Percentiles rank a stretch among this genome's conserved stretches.
These are phyloP conservation scores for Ischnus inquisitorius DNA, from an alignment of 2,888 invertebrate genomes.

Conservation along the genomic window DNA sequence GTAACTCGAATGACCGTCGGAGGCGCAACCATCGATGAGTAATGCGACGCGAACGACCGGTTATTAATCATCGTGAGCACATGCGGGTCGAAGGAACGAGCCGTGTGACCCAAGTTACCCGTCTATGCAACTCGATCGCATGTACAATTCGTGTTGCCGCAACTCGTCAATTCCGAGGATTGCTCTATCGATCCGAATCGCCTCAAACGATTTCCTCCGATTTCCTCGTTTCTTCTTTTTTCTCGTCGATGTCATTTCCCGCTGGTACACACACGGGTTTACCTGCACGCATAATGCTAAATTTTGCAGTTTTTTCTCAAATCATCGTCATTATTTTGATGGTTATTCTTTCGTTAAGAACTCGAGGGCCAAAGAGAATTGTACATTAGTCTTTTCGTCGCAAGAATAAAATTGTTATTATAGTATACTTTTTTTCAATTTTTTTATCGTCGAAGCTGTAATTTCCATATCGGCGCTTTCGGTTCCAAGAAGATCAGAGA, in stretches of 20 bases:
- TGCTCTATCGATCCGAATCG: constrained; percentile 11
- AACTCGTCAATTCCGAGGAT: constrained; percentile 1
- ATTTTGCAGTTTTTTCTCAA: too few species aligned
- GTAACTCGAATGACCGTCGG: constrained; percentile 19
- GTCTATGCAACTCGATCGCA: constrained; percentile 27
- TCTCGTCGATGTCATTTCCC: neutral
- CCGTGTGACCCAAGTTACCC: neutral
- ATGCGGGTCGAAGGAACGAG: constrained; percentile 50
- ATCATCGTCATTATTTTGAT: too few species aligned
- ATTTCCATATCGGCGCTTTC: neutral
- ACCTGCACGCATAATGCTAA: too few species aligned
- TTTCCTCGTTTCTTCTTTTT: neutral
- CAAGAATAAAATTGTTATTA: neutral
- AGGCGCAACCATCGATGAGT: constrained; percentile 74
- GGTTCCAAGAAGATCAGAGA: too few species aligned
- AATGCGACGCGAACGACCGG: constrained; percentile 77
- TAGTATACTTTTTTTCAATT: neutral
- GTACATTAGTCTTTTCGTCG: too few species aligned
- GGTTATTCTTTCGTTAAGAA: too few species aligned
- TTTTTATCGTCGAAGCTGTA: neutral
- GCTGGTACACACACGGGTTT: too few species aligned
- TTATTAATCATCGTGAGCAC: constrained; percentile 77
- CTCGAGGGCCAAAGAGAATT: too few species aligned
- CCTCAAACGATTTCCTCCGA: neutral
- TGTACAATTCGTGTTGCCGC: constrained; percentile 20